Evolutionary conservation across 2,888 invertebrate genomes (phyloP).

Genomic region (Coenonympha arcania): DNA sequence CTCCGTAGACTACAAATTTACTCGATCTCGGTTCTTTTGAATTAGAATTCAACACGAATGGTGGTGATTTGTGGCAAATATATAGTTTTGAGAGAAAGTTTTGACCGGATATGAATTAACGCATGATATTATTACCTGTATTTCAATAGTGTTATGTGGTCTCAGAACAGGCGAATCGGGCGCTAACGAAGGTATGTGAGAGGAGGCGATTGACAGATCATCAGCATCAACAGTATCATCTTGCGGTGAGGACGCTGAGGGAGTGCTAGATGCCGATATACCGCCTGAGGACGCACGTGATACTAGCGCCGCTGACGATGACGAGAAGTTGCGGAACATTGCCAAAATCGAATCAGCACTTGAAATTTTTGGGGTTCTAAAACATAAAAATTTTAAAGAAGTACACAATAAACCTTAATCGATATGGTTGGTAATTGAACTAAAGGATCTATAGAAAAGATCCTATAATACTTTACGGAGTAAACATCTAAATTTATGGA

Average conservation of each 20-base stretch:
- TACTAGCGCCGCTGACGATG: constrained; percentile 76
- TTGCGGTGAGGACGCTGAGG: constrained; percentile 83
- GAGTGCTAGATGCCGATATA: constrained; percentile 80
- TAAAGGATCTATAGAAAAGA: too few relatives aligned
- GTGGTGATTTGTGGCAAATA: too few relatives aligned
- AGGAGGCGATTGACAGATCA: constrained; percentile 81
- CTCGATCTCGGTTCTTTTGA: too few relatives aligned
- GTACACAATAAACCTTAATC: too few relatives aligned
- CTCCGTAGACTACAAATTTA: too few relatives aligned
- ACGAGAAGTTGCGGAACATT: constrained; percentile 84
- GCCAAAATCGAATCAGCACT: constrained; percentile 86
- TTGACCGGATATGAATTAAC: too few relatives aligned
- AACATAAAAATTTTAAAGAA: too few relatives aligned
- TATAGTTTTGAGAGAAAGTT: too few relatives aligned
- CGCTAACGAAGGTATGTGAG: constrained; percentile 71
- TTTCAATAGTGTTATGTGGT: constrained; percentile 65
- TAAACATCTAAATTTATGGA: too few relatives aligned
- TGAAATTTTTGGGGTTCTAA: constrained; percentile 77
- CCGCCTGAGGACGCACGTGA: constrained; percentile 77
- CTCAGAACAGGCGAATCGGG: constrained; percentile 77
- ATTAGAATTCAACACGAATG: too few relatives aligned
- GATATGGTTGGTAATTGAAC: too few relatives aligned
- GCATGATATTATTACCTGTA: constrained; percentile 54
- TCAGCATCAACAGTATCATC: constrained; percentile 81
- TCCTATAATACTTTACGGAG: too few relatives aligned